Evolutionary conservation across 2,113 vertebrate species (phyloP).

Genomic region (Lota lota): DNA sequence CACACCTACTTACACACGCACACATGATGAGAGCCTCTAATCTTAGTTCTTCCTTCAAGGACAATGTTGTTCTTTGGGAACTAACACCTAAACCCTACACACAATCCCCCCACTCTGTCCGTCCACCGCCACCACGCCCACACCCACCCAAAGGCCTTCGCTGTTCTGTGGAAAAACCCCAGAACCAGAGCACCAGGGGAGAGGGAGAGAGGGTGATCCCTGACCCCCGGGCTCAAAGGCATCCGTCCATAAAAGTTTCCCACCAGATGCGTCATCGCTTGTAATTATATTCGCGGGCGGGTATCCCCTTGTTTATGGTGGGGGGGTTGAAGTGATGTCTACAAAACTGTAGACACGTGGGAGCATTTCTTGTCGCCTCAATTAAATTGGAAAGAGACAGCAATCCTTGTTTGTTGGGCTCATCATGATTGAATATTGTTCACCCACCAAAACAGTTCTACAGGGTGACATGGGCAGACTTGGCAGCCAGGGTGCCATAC

Average conservation of each 20-base stretch:
- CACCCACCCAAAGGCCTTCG: neutral
- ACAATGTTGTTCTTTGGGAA: slow-evolving; percentile 46
- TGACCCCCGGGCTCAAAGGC: slow-evolving; percentile 26
- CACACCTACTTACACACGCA: slow-evolving; percentile 1
- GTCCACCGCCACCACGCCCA: slow-evolving; percentile 12
- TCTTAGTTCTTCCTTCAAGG: slow-evolving; percentile 25
- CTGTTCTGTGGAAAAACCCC: slow-evolving; percentile 20
- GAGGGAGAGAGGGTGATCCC: slow-evolving; percentile 33
- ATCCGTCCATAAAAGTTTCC: slow-evolving; percentile 43
- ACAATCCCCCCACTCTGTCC: neutral
- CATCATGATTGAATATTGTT: too few species aligned
- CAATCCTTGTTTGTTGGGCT: too few species aligned
- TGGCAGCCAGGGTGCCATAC: too few species aligned
- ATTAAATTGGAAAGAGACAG: too few species aligned
- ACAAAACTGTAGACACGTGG: too few species aligned
- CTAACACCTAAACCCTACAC: slow-evolving; percentile 37
- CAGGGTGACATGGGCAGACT: too few species aligned
- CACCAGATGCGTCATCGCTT: slow-evolving; percentile 23
- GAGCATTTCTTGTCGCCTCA: too few species aligned
- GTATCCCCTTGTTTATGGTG: slow-evolving; percentile 12
- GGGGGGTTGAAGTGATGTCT: too few species aligned
- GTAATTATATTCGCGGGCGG: slow-evolving; percentile 12
- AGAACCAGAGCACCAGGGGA: slow-evolving; percentile 12
- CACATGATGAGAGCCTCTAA: slow-evolving; percentile 2
- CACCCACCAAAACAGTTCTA: too few species aligned